Evolutionary conservation across 2,888 invertebrate species (phyloP).

Genomic region (Hypomecis atomaria): DNA sequence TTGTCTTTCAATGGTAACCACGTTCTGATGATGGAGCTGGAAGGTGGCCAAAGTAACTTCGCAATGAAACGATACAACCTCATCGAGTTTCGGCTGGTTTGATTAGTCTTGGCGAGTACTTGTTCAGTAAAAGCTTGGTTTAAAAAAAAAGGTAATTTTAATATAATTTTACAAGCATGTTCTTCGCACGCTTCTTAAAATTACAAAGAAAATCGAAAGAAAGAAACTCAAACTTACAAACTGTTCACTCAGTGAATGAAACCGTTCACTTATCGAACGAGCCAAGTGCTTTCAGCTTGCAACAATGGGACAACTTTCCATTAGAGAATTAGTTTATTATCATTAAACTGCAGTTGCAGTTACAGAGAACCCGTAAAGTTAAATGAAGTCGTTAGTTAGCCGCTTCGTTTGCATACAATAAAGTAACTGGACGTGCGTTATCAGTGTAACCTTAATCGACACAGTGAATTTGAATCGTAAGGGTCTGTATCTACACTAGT

Average conservation of each 20-base stretch:
- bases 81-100: no score
- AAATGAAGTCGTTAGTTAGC: slow-evolving; percentile 58
- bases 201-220: no score
- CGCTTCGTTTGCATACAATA: slow-evolving; percentile 63
- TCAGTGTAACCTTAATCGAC: neutral
- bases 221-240: no score
- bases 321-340: slow-evolving; percentile 45
- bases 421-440: slow-evolving; percentile 51
- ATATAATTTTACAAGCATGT: no score
- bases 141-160: no score
- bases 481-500: neutral
- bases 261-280: neutral
- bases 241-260: neutral
- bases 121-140: no score
- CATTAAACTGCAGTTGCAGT: slow-evolving; percentile 36
- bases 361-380: slow-evolving; percentile 29
- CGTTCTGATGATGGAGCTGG: no score
- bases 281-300: neutral
- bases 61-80: no score
- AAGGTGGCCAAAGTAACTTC: no score
- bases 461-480: neutral
- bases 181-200: neutral
- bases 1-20: no score
- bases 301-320: slow-evolving; percentile 39
- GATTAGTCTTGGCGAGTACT: no score